Evolutionary conservation across 2,113 vertebrate genomes (phyloP), one percentile per base, ranked within the genome.

Genomic region (Antennarius striatus): DNA sequence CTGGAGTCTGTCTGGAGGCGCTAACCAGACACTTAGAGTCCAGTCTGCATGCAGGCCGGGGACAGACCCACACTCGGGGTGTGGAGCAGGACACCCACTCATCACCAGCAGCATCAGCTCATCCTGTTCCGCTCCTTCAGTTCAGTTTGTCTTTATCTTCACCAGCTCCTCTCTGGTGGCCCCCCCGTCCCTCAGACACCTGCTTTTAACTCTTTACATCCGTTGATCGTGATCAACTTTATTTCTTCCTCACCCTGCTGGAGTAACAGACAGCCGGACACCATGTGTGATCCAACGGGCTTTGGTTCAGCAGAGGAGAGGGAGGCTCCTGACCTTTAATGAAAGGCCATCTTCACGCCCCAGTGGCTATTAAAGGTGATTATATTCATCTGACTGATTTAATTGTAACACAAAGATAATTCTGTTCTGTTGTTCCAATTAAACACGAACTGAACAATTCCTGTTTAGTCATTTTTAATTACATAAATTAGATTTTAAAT

Each of bases 191-290:
- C 22, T 47, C 22, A 2, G 32, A 60, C 54, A 53, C 53, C 32
- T 56, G 49, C 49, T 40, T 60, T 32, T 13, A 78, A 79, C 71
- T 79, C 75, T 50, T 85, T 75, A 62, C 57, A 77, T 89, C 86
- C 62, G 90, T 79, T 40, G 8, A 8, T 46, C 30, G 53, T 29
- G 42, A 40, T 62, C 29, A 0, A 69, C 71, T 82, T 75, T 4
- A 79, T 14, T 11, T 57, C 51, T 86, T 88, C 85, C 78, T 90
- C 82, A 82, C 87, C 46, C 64, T 82, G 75, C 88, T 74, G 68
- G 74, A 83, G 84, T 71, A 80, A 62, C 82, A 82, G 75, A 58
- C 86, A 61, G 11, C 68, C 36, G 54, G 47, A 62, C 72, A 68
- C 48, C 50, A 55, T 69, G 49, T 83, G 50, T 71, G 58, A 71